Conservation (phyloP, 2,113 vertebrate species). For the Stomatorhinus ivindoensis region DNA sequence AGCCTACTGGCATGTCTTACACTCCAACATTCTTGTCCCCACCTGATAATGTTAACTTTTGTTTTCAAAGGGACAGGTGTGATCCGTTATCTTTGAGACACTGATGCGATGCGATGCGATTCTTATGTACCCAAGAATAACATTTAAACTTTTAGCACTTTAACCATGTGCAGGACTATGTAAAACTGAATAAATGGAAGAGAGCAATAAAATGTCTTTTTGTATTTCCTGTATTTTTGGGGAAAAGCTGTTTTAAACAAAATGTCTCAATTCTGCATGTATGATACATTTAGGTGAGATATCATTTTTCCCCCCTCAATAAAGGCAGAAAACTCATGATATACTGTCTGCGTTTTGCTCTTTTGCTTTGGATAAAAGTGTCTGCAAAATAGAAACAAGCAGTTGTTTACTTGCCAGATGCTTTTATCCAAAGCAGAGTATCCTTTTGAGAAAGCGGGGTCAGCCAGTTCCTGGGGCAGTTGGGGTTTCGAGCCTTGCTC, state of each 20-base stretch:
- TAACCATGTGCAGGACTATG: slow-evolving; percentile 1
- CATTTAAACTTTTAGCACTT: slow-evolving; percentile 11
- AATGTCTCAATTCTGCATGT: not conserved
- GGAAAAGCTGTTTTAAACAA: not conserved
- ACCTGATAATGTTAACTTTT: not conserved
- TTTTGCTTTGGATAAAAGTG: not conserved
- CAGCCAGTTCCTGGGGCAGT: not conserved
- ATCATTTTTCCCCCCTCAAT: not conserved
- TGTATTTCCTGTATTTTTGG: not conserved
- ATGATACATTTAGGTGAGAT: not conserved
- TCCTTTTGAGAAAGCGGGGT: not conserved
- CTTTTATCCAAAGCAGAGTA: not conserved
- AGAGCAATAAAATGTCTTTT: not conserved
- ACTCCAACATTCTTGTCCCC: not conserved
- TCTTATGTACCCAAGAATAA: not conserved
- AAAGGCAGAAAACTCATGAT: not conserved
- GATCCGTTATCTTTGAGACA: not conserved
- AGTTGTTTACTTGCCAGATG: not conserved
- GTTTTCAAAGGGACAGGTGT: not conserved
- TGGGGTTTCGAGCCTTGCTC: not conserved
- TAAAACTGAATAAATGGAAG: not conserved
- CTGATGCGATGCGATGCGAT: not conserved
- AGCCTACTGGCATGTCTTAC: not conserved
- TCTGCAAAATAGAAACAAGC: not conserved
- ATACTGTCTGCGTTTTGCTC: not conserved